Base-by-base conservation (phyloP, 2,888 invertebrate species). In the Seira musarum region DNA sequence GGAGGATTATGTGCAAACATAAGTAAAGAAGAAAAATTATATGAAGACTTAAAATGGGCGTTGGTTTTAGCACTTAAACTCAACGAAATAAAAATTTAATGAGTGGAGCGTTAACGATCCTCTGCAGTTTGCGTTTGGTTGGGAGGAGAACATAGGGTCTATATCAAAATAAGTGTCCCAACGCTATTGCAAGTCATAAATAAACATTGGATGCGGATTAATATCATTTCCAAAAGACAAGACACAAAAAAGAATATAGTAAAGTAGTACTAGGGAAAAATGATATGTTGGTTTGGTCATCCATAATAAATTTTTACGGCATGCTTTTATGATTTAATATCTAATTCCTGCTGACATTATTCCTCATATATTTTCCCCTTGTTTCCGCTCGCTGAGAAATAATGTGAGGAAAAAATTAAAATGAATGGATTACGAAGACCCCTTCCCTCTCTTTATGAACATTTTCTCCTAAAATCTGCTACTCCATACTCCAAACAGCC, bases 261-360 rank as follows among this genome's bases (percentile, higher is more conserved):
- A n/a, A n/a, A n/a, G n/a, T n/a, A n/a, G n/a, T n/a, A n/a, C 40
- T 40, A 8, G 40, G 13, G 40, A n/a, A 40, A 40, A 40, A 40
- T 40, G 40, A 40, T 8, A 40, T 40, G 40, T 40, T 40, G 40
- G 13, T 13, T 40, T 40, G 40, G 40, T 40, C 40, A 40, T 40
- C 40, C 40, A 8, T 40, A 40, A 13, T 40, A 40, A 40, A 40
- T 40, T 40, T 40, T 40, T 40, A 8, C 6, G 40, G 40, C 13
- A 8, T 40, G 40, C 6, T 6, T 40, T 40, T 40, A 40, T 40
- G 40, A 70, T 60, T 40, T 35, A 70, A 35, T 61, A 35, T 35
- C 30, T 61, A 70, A 70, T 70, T 70, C 60, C 70, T 60, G 57
- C 19, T 70, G 57, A 40, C 70, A 70, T 60, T 70, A 70, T 70